Evolutionary conservation across 2,113 vertebrate species (phyloP).

Genomic region (Cygnus atratus): DNA sequence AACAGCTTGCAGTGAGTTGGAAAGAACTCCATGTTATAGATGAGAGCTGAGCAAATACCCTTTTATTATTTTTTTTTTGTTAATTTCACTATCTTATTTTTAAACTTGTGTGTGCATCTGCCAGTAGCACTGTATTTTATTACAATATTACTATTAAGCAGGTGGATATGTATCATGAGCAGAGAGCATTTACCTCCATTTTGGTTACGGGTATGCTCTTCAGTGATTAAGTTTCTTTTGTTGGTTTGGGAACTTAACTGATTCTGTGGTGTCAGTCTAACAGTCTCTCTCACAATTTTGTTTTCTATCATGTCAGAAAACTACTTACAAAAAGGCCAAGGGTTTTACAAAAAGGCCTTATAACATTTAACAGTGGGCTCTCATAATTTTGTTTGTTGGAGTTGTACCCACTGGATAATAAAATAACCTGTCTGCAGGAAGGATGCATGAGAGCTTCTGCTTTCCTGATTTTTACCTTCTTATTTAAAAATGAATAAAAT

Average conservation of each 20-base stretch:
- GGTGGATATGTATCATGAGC: constrained; percentile 20
- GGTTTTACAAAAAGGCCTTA: background rate
- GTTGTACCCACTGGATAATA: background rate
- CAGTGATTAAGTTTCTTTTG: constrained; percentile 8
- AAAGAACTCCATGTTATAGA: constrained; percentile 67
- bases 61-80: background rate
- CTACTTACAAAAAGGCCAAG: background rate
- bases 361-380: background rate
- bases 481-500: background rate
- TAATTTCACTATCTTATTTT: constrained; percentile 66
- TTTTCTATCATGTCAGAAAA: background rate
- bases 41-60: constrained; percentile 49
- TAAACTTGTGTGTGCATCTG: constrained; percentile 52
- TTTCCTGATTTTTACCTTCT: background rate
- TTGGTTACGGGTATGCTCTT: background rate
- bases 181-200: background rate
- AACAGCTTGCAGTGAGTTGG: constrained; percentile 68
- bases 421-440: background rate
- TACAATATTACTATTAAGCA: constrained; percentile 59
- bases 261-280: background rate
- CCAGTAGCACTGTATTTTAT: constrained; percentile 41
- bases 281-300: background rate
- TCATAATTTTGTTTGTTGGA: background rate
- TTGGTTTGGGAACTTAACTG: background rate
- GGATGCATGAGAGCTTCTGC: background rate